These are phyloP conservation scores for Ibidorhyncha struthersii DNA, from an alignment of 2,113 vertebrate genomes.

Conservation along the genomic window DNA sequence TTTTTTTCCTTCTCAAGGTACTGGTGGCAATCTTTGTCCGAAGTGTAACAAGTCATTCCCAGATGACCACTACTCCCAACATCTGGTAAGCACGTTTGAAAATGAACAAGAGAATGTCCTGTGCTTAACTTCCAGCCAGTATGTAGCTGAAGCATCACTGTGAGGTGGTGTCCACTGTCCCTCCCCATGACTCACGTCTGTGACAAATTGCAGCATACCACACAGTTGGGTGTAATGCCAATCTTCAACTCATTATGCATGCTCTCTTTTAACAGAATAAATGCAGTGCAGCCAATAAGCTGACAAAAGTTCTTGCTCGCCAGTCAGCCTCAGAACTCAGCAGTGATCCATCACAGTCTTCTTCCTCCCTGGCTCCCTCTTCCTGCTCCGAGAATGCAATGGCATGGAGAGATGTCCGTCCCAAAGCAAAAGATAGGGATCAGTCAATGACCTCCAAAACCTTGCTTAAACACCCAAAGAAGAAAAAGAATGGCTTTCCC, in stretches of 20 bases:
- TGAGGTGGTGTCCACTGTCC: background rate
- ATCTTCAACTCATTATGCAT: background rate
- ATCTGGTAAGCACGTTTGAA: constrained; percentile 29
- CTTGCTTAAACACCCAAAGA: background rate
- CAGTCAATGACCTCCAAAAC: background rate
- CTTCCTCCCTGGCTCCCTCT: background rate
- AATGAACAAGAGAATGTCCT: background rate
- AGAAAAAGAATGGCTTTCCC: background rate
- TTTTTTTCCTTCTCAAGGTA: background rate
- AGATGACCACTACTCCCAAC: background rate
- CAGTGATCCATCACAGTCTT: background rate
- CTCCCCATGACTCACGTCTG: background rate
- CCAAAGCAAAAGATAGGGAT: constrained; percentile 7
- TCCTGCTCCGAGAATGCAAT: background rate
- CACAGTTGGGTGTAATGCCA: background rate
- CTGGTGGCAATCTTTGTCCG: background rate
- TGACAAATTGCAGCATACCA: background rate
- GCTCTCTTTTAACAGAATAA: background rate
- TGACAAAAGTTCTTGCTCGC: background rate
- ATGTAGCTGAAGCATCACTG: background rate
- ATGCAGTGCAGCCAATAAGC: background rate
- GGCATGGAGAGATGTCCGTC: background rate
- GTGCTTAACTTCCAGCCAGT: background rate
- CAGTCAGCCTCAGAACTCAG: background rate
- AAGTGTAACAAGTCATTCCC: background rate